Evolutionary conservation across 1,140 invertebrate species (phyloP), one percentile per base, ranked within the genome.

Genomic region (Aphaenogaster floridana): DNA sequence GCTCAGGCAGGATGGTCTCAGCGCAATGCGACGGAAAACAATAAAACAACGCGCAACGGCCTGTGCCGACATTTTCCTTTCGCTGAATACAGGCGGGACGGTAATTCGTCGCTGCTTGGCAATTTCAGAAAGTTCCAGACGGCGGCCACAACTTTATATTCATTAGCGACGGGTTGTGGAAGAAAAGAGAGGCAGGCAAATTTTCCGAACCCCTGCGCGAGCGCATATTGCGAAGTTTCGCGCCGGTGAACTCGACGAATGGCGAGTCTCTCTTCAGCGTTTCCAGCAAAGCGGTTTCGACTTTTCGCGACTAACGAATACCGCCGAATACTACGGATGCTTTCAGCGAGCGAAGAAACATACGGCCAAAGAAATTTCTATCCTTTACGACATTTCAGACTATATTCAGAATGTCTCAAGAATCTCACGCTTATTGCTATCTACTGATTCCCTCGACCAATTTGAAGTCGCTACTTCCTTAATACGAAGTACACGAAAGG

Each of bases 91-190:
- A n/a, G 61, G 8, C 59, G 13, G 13, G 21, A 3, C 66, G 39
- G 66, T 59, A 78, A 79, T 80, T 86, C 76, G 80, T 8, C 81
- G 64, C 84, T 80, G 81, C 83, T 78, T 80, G 83, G 68, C 50
- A 50, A 89, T 86, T 63, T 83, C 54, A 59, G 68, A 72, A 83
- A 83, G 68, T 83, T 83, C 39, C 42, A 57, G 66, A 81, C 59
- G 64, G n/a, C 74, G 48, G 85, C 21, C 69, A 45, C 54, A 80
- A 83, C 84, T 88, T 76, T 69, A 84, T 89, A 90, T 90, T 86
- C 76, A 68, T 59, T 89, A 90, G 66, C 77, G 89, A 69, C 88
- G 13, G 11, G 80, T 45, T 64, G 45, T 6, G 52, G 54, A 39
- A 36, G 59, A 79, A 78, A 68, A 79, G 72, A 63, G 45, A 34